Conservation (phyloP, 2,113 vertebrate species). For the Dolichallabes microphthalmus region DNA sequence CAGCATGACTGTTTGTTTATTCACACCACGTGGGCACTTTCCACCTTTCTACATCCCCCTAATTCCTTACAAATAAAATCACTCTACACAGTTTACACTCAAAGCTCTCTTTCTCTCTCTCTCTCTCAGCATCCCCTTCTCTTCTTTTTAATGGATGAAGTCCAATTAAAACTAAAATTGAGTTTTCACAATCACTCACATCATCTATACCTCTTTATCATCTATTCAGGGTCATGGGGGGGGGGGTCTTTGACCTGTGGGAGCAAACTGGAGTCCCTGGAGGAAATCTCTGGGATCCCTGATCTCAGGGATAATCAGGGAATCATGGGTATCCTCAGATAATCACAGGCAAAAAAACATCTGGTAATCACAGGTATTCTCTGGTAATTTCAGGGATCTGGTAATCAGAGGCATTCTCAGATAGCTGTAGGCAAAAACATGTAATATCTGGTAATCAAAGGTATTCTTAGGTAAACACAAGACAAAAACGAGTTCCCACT, state of each 20-base stretch:
- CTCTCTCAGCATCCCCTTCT: background rate
- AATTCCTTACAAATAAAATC: background rate
- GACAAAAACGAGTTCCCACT: no score
- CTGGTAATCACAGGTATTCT: background rate
- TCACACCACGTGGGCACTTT: no score
- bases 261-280: no score
- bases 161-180: background rate
- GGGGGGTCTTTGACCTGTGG: no score
- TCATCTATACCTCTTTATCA: no score
- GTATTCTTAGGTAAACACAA: background rate
- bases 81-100: background rate
- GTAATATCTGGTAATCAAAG: background rate
- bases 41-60: no score
- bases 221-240: no score
- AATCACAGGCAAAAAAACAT: background rate
- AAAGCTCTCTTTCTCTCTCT: background rate
- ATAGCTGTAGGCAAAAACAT: background rate
- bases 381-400: no score
- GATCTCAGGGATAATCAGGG: no score
- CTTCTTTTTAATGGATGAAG: background rate
- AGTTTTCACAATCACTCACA: no score
- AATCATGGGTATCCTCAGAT: background rate
- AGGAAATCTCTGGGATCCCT: background rate
- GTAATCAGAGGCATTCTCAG: background rate
- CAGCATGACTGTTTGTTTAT: background rate